phyloP scores from a whole-genome alignment of 2,797 vertebrate species.

The Tauraco hartlaubi region DNA sequence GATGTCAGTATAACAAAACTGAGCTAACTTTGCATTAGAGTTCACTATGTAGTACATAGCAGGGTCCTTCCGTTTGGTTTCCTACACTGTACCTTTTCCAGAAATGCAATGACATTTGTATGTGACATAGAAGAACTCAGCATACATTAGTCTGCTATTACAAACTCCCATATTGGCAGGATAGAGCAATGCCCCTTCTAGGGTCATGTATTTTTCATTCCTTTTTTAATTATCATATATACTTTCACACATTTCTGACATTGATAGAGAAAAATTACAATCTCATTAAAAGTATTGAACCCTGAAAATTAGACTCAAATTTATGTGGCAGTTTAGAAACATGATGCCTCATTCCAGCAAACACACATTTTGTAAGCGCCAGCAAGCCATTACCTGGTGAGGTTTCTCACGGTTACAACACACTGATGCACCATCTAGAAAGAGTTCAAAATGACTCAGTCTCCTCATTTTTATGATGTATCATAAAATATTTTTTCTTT shows the following conservation, averaged over 20 bases:
- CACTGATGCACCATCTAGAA: background rate
- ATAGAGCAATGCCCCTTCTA: background rate
- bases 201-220: slow-evolving; percentile 32
- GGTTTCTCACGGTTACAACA: background rate
- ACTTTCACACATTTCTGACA: slow-evolving; percentile 41
- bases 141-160: background rate
- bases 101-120: background rate
- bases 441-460: background rate
- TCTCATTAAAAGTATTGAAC: slow-evolving; percentile 54
- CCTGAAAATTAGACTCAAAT: slow-evolving; percentile 58
- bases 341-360: background rate
- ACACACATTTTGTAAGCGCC: background rate
- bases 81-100: background rate
- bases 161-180: background rate
- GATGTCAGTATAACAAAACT: background rate
- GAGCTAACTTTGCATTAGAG: background rate
- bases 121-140: background rate
- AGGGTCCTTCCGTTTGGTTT: background rate
- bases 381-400: background rate
- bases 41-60: background rate
- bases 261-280: slow-evolving; percentile 12
- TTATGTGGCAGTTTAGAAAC: slow-evolving; percentile 53
- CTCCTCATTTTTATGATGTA: background rate
- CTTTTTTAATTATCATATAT: slow-evolving; percentile 39
- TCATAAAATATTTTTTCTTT: background rate